Percentiles rank a stretch among this genome's conserved stretches.
Conservation (phyloP, 2,113 vertebrate species). For the Lampris incognitus region DNA sequence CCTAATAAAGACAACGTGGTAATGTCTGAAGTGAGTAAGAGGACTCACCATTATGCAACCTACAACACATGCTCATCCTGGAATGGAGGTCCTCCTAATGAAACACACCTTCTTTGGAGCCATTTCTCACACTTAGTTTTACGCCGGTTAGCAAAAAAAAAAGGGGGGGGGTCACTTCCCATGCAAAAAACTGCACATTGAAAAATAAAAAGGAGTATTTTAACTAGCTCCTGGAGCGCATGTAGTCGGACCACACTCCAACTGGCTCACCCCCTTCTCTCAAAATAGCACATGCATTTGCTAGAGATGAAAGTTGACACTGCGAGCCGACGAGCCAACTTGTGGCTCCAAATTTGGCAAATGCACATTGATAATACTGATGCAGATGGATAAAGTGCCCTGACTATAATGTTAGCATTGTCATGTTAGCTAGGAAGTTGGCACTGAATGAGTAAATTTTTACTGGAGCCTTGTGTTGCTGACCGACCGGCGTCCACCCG, state of each 20-base stretch:
- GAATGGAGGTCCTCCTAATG: slow-evolving; percentile 15
- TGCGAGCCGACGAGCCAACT: slow-evolving; percentile 58
- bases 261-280: slow-evolving; percentile 36
- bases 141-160: slow-evolving; percentile 29
- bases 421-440: slow-evolving; percentile 17
- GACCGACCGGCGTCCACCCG: slow-evolving; percentile 8
- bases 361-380: slow-evolving; percentile 45
- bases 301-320: slow-evolving; percentile 74
- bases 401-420: slow-evolving; percentile 18
- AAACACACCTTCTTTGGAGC: slow-evolving; percentile 74
- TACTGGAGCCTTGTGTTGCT: slow-evolving; percentile 31
- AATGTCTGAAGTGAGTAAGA: slow-evolving; percentile 47
- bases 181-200: slow-evolving; percentile 47
- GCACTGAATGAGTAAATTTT: slow-evolving; percentile 25
- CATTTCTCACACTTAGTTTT: slow-evolving; percentile 49
- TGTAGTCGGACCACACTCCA: slow-evolving; percentile 51
- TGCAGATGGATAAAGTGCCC: slow-evolving; percentile 51
- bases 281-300: slow-evolving; percentile 68
- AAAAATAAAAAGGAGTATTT: slow-evolving; percentile 28
- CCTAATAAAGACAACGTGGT: slow-evolving; percentile 70
- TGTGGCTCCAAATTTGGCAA: slow-evolving; percentile 65
- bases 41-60: slow-evolving; percentile 58
- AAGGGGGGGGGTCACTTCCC: slow-evolving; percentile 11
- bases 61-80: slow-evolving; percentile 7
- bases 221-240: slow-evolving; percentile 49